Evolutionary conservation across 2,797 vertebrate species (phyloP).

Genomic region (Threskiornis aethiopicus): DNA sequence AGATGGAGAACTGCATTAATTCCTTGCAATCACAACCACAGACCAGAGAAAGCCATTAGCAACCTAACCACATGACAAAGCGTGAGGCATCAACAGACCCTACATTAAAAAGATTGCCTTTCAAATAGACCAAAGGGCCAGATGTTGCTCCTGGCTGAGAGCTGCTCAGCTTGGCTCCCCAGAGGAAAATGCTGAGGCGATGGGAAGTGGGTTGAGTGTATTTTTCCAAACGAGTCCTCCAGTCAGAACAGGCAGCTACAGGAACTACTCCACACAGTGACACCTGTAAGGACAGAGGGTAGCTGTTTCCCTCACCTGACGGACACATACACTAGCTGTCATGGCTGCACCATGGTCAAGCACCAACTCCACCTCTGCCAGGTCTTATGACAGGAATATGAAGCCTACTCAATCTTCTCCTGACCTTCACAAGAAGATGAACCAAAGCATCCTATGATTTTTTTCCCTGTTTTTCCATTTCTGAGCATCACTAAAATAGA

Average conservation of each 20-base stretch:
- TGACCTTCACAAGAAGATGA: background rate
- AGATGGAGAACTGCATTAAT: background rate
- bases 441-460: background rate
- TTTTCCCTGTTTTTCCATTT: background rate
- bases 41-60: background rate
- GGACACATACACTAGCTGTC: background rate
- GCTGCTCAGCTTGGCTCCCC: background rate
- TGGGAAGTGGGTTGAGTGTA: background rate
- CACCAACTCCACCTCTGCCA: background rate
- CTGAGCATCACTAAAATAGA: background rate
- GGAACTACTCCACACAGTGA: background rate
- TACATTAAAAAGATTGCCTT: background rate
- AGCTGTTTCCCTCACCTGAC: background rate
- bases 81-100: background rate
- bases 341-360: accelerated
- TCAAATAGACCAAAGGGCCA: background rate
- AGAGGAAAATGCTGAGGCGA: background rate
- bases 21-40: background rate
- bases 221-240: background rate
- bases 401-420: background rate
- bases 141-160: background rate
- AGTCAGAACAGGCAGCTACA: background rate
- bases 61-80: background rate
- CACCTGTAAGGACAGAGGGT: background rate
- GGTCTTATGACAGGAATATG: background rate